Conservation (phyloP, 2,113 vertebrate species). For the Syrrhaptes paradoxus region DNA sequence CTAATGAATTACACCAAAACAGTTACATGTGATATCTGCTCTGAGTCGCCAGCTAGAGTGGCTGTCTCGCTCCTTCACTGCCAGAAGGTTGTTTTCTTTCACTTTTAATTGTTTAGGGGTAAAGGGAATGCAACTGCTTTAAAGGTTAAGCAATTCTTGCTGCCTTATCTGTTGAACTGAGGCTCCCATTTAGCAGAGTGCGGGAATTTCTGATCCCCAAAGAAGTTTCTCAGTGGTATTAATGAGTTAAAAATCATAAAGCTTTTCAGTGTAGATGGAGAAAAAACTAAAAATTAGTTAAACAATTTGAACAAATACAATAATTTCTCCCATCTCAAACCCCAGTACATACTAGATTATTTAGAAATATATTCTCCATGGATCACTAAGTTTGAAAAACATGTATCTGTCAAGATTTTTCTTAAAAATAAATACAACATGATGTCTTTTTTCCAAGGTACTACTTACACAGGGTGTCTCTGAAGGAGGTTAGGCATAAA, state of each 20-base stretch:
- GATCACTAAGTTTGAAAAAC: background rate
- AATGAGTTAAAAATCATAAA: background rate
- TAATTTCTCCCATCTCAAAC: background rate
- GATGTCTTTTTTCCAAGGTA: background rate
- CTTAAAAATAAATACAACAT: background rate
- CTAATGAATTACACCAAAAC: background rate
- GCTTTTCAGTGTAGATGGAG: background rate
- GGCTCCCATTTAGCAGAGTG: background rate
- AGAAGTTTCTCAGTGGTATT: background rate
- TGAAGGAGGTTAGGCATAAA: background rate
- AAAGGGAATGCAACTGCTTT: conserved; percentile 10
- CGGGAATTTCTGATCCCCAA: background rate
- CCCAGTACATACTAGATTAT: too few relatives aligned
- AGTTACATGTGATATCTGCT: background rate
- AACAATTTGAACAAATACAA: background rate
- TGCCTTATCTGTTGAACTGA: background rate
- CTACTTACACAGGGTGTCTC: background rate
- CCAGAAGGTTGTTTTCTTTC: background rate
- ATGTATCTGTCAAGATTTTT: background rate
- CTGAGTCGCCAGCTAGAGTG: background rate
- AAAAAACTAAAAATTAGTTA: background rate
- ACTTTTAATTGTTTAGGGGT: conserved; percentile 18
- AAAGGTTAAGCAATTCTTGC: conserved; percentile 1
- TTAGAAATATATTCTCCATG: background rate
- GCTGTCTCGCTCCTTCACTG: background rate